Percentiles rank a stretch among this genome's conserved stretches.
phyloP scores from a whole-genome alignment of 2,113 vertebrate species.

The Oreotrochilus melanogaster region DNA sequence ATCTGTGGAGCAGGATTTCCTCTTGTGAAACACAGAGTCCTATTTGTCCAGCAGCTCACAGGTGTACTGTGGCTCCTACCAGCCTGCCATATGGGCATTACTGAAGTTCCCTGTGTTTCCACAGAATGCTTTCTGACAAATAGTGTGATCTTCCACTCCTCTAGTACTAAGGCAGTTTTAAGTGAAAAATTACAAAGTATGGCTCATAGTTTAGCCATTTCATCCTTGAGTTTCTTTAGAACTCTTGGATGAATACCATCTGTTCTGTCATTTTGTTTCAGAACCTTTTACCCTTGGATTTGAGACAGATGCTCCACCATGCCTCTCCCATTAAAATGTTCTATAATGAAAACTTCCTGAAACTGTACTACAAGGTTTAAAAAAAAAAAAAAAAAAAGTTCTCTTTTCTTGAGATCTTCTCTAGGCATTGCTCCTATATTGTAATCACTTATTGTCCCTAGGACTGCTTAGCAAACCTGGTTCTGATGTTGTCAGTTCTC shows the following conservation, averaged over 20 bases:
- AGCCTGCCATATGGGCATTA: neutral
- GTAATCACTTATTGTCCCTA: neutral
- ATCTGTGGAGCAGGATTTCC: neutral
- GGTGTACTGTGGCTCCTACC: neutral
- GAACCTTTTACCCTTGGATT: conserved; percentile 41
- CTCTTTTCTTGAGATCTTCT: neutral
- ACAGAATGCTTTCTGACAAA: neutral
- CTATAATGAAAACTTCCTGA: neutral
- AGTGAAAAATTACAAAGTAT: neutral
- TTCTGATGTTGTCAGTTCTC: neutral
- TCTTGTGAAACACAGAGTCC: neutral
- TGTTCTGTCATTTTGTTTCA: conserved; percentile 58
- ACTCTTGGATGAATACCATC: conserved; percentile 55
- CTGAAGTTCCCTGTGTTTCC: neutral
- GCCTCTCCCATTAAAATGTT: conserved; percentile 2
- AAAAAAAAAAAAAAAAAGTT: neutral
- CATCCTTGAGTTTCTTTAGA: conserved; percentile 23
- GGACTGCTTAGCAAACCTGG: neutral
- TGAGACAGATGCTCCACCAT: conserved; percentile 54
- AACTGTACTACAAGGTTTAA: neutral
- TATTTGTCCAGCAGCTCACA: neutral
- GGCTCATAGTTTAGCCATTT: conserved; percentile 38
- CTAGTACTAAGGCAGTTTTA: neutral
- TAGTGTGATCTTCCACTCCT: neutral
- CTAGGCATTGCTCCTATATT: neutral